phyloP scores from a whole-genome alignment of 1,140 invertebrate genomes.

The Popillia japonica region DNA sequence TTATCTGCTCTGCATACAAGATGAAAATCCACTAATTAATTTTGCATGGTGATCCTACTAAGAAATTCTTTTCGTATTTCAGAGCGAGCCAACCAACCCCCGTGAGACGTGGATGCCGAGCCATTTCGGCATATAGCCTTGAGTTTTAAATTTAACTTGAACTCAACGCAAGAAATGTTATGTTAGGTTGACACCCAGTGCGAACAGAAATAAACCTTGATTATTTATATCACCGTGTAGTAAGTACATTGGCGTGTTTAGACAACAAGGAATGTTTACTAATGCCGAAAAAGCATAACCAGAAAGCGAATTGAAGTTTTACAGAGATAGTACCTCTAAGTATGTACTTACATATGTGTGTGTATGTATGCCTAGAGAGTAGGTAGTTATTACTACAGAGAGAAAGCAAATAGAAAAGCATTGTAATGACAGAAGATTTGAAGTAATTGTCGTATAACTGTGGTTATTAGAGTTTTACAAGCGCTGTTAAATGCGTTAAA shows the following conservation, averaged over 20 bases:
- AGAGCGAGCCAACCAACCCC: slow-evolving; percentile 6
- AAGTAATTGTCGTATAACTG: too few species aligned
- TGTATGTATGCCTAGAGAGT: too few species aligned
- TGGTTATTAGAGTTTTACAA: too few species aligned
- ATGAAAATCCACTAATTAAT: not conserved
- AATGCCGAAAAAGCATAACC: slow-evolving; percentile 9
- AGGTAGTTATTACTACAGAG: too few species aligned
- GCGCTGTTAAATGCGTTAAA: too few species aligned
- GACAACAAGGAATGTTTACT: slow-evolving; percentile 29
- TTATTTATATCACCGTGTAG: slow-evolving; percentile 46
- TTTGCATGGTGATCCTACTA: not conserved
- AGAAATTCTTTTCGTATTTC: slow-evolving; percentile 27
- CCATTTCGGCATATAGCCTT: slow-evolving; percentile 43
- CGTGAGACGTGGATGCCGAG: not conserved
- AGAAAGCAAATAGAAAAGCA: too few species aligned
- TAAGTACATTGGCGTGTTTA: slow-evolving; percentile 16
- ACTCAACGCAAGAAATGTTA: slow-evolving; percentile 50
- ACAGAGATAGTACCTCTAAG: too few species aligned
- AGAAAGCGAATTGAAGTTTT: not conserved
- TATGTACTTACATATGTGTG: too few species aligned
- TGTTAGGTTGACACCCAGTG: slow-evolving; percentile 51
- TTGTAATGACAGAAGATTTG: too few species aligned
- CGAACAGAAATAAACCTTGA: slow-evolving; percentile 46
- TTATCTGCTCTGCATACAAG: not conserved
- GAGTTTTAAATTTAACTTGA: slow-evolving; percentile 49